Conservation (phyloP, 2,797 vertebrate genomes). For the Gambelia wislizenii region DNA sequence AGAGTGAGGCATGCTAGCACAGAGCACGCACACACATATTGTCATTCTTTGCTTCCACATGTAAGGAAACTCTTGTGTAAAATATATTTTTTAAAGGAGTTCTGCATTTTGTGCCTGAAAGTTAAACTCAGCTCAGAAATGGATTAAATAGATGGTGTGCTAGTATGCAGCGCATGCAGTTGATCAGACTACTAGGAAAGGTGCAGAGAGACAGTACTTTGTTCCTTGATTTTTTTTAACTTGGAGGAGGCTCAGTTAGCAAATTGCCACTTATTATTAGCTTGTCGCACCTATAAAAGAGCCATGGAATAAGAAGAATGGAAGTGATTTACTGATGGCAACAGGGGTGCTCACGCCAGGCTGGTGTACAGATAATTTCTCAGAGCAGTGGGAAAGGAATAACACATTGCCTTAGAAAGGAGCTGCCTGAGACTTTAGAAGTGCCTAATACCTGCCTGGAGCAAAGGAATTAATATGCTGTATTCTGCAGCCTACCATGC, state of each 20-base stretch:
- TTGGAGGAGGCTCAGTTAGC: constrained; percentile 74
- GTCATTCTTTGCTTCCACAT: constrained; percentile 42
- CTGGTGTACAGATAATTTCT: constrained; percentile 82
- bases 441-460: constrained; percentile 85
- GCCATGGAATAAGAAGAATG: constrained; percentile 77
- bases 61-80: constrained; percentile 55
- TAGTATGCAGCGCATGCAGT: constrained; percentile 62
- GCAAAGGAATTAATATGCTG: constrained; percentile 86
- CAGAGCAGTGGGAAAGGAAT: constrained; percentile 82
- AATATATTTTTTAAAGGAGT: constrained; percentile 35
- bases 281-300: constrained; percentile 85
- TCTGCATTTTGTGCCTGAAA: constrained; percentile 62
- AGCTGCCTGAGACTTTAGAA: constrained; percentile 84
- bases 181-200: constrained; percentile 74
- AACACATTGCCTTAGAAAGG: constrained; percentile 79
- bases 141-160: constrained; percentile 68
- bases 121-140: constrained; percentile 67
- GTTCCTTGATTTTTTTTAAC: constrained; percentile 70
- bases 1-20: constrained; percentile 51
- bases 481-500: constrained; percentile 80
- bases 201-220: constrained; percentile 65
- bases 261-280: constrained; percentile 85
- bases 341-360: constrained; percentile 85
- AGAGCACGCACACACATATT: constrained; percentile 45
- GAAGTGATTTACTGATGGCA: constrained; percentile 85